phyloP scores from a whole-genome alignment of 2,797 vertebrate species.

The Diplodus sargus region DNA sequence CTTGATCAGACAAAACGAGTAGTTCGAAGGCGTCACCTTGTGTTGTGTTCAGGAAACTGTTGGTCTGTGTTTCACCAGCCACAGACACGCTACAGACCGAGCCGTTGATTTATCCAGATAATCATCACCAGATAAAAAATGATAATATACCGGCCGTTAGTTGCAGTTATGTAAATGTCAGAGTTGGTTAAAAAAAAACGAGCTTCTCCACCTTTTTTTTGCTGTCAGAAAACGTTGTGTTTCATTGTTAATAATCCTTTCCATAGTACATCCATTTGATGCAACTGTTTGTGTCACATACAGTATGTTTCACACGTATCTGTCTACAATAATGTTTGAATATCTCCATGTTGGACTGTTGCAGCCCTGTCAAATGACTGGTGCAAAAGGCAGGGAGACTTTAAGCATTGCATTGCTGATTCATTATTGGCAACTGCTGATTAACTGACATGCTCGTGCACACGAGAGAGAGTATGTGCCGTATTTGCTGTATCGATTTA shows the following conservation, averaged over 20 bases:
- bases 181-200: background rate
- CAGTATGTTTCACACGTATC: background rate
- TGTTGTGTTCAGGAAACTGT: background rate
- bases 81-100: background rate
- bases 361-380: background rate
- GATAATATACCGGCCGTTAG: rapidly evolving
- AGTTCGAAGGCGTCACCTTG: no score
- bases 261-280: background rate
- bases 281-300: background rate
- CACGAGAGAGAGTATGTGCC: background rate
- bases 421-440: slow-evolving; percentile 18
- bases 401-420: background rate
- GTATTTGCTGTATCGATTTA: slow-evolving; percentile 42
- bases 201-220: background rate
- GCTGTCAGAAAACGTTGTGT: background rate
- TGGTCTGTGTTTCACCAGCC: background rate
- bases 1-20: background rate
- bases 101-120: background rate
- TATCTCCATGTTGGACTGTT: background rate
- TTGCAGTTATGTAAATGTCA: background rate
- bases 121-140: background rate
- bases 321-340: background rate
- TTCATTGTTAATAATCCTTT: background rate
- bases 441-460: slow-evolving; percentile 28
- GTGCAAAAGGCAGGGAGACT: background rate